These are phyloP conservation scores for Carcina quercana DNA, from an alignment of 2,888 invertebrate genomes.

Conservation along the genomic window DNA sequence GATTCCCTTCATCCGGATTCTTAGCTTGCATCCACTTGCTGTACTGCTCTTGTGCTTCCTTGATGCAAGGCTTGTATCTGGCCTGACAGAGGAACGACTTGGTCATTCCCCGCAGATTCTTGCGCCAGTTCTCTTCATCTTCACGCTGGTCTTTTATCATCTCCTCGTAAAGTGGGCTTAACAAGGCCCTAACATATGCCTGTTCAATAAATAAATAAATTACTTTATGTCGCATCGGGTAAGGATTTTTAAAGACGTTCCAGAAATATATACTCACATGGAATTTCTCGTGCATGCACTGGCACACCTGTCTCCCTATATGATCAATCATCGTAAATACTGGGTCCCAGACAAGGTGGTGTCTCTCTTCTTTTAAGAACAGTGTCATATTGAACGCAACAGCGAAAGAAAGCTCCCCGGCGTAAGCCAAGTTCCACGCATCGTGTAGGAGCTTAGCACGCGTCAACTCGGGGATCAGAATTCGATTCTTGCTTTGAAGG, in stretches of 20 bases:
- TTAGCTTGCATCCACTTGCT: slow-evolving; percentile 83
- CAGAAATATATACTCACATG: slow-evolving; percentile 70
- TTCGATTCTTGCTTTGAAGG: slow-evolving; percentile 70
- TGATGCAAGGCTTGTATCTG: slow-evolving; percentile 85
- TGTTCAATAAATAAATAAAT: slow-evolving; percentile 26
- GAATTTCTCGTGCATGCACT: slow-evolving; percentile 79
- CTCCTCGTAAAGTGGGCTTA: slow-evolving; percentile 83
- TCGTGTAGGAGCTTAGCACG: slow-evolving; percentile 85
- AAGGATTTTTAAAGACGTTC: not conserved
- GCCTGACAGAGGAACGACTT: slow-evolving; percentile 84
- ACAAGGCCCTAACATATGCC: slow-evolving; percentile 80
- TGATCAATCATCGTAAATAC: slow-evolving; percentile 89
- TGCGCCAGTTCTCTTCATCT: slow-evolving; percentile 78
- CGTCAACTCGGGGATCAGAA: slow-evolving; percentile 79
- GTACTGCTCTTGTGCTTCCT: slow-evolving; percentile 82
- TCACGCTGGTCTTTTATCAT: slow-evolving; percentile 61
- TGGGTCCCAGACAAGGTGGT: slow-evolving; percentile 87
- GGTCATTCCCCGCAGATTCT: slow-evolving; percentile 78
- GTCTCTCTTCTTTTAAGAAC: slow-evolving; percentile 81
- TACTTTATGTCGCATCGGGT: not conserved
- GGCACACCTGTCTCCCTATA: slow-evolving; percentile 80
- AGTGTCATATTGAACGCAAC: slow-evolving; percentile 87
- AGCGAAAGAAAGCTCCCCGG: slow-evolving; percentile 83
- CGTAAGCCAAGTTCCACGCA: slow-evolving; percentile 85
- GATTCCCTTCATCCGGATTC: slow-evolving; percentile 85